These are phyloP conservation scores for Pterostichus niger DNA, from an alignment of 2,888 invertebrate genomes.

Conservation along the genomic window DNA sequence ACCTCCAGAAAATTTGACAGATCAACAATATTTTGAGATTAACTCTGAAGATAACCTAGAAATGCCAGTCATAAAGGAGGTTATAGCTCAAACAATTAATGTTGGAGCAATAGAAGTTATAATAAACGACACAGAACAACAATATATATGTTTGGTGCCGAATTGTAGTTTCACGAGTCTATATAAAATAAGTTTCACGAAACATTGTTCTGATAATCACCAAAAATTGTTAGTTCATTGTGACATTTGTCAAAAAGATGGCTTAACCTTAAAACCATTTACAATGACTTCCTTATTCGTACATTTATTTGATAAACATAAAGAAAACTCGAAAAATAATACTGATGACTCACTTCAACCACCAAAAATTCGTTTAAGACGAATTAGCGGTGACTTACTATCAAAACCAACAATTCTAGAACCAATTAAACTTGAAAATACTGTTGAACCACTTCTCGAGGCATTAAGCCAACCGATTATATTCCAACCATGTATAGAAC, in stretches of 20 bases:
- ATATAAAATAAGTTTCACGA: constrained; percentile 71
- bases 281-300: constrained; percentile 57
- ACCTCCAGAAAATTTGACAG: neutral
- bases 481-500: neutral
- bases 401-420: constrained; percentile 69
- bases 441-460: neutral
- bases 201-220: constrained; percentile 74
- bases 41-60: constrained; percentile 32
- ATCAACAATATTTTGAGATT: too few species aligned
- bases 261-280: neutral
- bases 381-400: constrained; percentile 78
- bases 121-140: constrained; percentile 57
- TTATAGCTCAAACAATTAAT: constrained; percentile 22
- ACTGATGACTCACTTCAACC: neutral
- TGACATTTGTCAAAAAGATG: constrained; percentile 29
- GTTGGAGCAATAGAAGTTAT: constrained; percentile 69
- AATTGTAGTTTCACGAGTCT: constrained; percentile 73
- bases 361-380: constrained; percentile 73
- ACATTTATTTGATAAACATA: constrained; percentile 59
- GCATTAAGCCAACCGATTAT: neutral
- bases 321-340: constrained; percentile 5
- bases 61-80: too few species aligned
- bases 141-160: constrained; percentile 73
- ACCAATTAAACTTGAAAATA: neutral
- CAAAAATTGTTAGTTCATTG: constrained; percentile 39